These are phyloP conservation scores for Cheilosia scutellata DNA, from an alignment of 2,888 invertebrate species.

Conservation along the genomic window DNA sequence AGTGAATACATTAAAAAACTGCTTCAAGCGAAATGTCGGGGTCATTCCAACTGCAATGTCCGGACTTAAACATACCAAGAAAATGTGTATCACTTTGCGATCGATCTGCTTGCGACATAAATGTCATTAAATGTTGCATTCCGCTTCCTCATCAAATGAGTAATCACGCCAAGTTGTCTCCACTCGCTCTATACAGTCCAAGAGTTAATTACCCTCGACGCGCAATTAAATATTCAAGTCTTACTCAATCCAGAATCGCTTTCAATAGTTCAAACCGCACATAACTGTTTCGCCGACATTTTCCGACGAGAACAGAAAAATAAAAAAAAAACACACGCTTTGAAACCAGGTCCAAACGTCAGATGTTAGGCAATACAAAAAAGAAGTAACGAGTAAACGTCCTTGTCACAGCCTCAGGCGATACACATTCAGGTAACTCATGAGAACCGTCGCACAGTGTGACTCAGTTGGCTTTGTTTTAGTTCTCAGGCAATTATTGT, in stretches of 20 bases:
- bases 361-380: slow-evolving; percentile 6
- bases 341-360: slow-evolving; percentile 19
- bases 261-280: slow-evolving; percentile 38
- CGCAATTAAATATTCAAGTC: slow-evolving; percentile 48
- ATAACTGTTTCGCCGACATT: slow-evolving; percentile 61
- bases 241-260: slow-evolving; percentile 62
- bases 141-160: slow-evolving; percentile 40
- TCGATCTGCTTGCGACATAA: slow-evolving; percentile 12
- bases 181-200: slow-evolving; percentile 1
- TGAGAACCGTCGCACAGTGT: slow-evolving; percentile 53
- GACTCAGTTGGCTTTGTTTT: slow-evolving; percentile 38
- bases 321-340: slow-evolving; percentile 7
- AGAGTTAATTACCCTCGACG: slow-evolving; percentile 56
- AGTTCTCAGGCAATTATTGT: slow-evolving; percentile 64
- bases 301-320: slow-evolving; percentile 48
- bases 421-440: slow-evolving; percentile 45
- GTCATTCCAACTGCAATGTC: no score
- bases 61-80: neutral
- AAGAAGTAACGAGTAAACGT: slow-evolving; percentile 64
- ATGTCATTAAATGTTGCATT: slow-evolving; percentile 22
- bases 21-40: no score
- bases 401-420: slow-evolving; percentile 67
- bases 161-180: slow-evolving; percentile 32
- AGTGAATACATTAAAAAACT: no score
- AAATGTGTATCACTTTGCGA: neutral